phyloP scores from a whole-genome alignment of 1,140 invertebrate genomes.

The Amyelois transitella region DNA sequence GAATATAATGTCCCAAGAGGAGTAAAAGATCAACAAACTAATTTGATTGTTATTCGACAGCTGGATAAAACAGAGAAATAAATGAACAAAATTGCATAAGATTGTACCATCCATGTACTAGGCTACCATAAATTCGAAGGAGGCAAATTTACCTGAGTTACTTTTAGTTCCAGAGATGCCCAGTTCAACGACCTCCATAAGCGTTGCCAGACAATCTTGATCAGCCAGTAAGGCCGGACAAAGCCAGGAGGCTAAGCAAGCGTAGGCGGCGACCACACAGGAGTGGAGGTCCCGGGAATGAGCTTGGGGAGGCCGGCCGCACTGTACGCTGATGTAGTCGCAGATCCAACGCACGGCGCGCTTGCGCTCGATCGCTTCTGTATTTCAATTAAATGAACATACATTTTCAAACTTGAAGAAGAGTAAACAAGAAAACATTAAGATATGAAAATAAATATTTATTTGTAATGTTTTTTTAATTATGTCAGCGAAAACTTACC shows the following conservation, averaged over 20 bases:
- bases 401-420: background rate
- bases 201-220: constrained; percentile 92
- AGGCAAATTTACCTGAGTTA: constrained; percentile 33
- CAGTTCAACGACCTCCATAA: constrained; percentile 97
- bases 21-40: no score
- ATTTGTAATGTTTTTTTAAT: background rate
- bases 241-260: constrained; percentile 94
- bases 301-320: constrained; percentile 93
- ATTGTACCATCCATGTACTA: no score
- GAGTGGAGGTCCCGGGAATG: constrained; percentile 99
- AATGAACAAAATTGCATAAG: no score
- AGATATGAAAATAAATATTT: background rate
- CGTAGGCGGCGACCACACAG: constrained; percentile 95
- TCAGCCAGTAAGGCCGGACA: constrained; percentile 84
- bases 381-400: constrained; percentile 14
- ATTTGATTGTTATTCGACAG: no score
- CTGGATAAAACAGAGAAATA: no score
- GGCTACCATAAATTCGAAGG: background rate
- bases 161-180: constrained; percentile 97
- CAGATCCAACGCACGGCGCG: constrained; percentile 98
- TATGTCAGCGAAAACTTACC: constrained; percentile 33
- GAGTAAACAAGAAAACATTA: background rate
- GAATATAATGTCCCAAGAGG: no score
- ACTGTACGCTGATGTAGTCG: constrained; percentile 97
- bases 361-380: constrained; percentile 91